phyloP scores from a whole-genome alignment of 2,797 vertebrate species.

The Sebastes baramenuke region DNA sequence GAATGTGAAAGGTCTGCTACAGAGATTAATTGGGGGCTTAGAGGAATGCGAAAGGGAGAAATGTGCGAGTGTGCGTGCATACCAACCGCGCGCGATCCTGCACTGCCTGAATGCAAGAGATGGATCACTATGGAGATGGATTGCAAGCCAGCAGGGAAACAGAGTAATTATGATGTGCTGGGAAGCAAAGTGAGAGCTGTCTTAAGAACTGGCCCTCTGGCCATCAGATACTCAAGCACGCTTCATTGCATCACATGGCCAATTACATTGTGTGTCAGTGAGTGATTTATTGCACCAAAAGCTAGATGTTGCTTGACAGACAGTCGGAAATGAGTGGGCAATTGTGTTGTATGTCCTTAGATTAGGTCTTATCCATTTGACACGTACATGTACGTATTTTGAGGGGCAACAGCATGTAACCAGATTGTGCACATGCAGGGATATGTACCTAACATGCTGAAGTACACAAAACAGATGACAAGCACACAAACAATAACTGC shows the following conservation, averaged over 20 bases:
- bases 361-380: slow-evolving; percentile 53
- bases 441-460: slow-evolving; percentile 1
- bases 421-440: neutral
- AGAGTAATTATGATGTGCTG: slow-evolving; percentile 78
- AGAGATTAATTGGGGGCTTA: slow-evolving; percentile 73
- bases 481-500: neutral
- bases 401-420: slow-evolving; percentile 29
- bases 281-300: slow-evolving; percentile 72
- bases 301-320: slow-evolving; percentile 43
- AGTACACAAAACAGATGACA: neutral
- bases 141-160: slow-evolving; percentile 73
- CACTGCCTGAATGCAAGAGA: slow-evolving; percentile 60
- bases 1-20: slow-evolving; percentile 51
- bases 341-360: slow-evolving; percentile 38
- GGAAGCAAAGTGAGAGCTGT: slow-evolving; percentile 70
- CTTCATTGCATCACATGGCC: slow-evolving; percentile 67
- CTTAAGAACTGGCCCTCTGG: slow-evolving; percentile 63
- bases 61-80: neutral
- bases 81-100: slow-evolving; percentile 23
- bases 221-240: slow-evolving; percentile 66
- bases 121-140: slow-evolving; percentile 72
- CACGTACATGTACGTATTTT: slow-evolving; percentile 8
- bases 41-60: slow-evolving; percentile 19
- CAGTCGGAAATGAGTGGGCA: slow-evolving; percentile 37
- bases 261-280: slow-evolving; percentile 73